These are phyloP conservation scores for Sphyrna mokarran DNA, from an alignment of 2,113 vertebrate genomes.

Conservation along the genomic window DNA sequence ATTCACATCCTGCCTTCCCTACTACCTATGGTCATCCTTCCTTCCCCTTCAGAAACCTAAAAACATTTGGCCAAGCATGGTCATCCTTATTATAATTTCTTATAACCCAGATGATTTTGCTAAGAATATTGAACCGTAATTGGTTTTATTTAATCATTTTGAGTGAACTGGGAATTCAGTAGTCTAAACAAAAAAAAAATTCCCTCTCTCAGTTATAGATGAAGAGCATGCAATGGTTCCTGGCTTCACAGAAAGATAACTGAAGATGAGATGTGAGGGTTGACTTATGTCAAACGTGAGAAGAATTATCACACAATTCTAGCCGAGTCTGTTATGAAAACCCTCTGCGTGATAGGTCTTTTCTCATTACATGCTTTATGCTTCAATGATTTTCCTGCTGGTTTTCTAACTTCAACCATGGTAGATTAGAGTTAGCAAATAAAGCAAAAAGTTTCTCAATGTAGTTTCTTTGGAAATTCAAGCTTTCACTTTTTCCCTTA, in stretches of 20 bases:
- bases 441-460: not conserved
- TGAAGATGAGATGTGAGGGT: not conserved
- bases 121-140: not conserved
- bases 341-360: not conserved
- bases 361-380: slow-evolving; percentile 14
- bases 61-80: not conserved
- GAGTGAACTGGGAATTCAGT: not conserved
- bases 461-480: slow-evolving; percentile 9
- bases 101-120: not conserved
- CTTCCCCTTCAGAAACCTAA: not conserved
- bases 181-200: not conserved
- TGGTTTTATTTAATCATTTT: not conserved
- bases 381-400: not conserved
- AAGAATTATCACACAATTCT: not conserved
- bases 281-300: not conserved
- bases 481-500: not conserved
- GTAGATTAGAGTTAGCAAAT: not conserved
- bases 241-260: not conserved
- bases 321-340: not conserved
- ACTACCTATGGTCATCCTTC: not conserved
- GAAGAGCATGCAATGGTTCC: not conserved
- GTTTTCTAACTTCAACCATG: not conserved
- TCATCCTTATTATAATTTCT: not conserved
- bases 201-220: too few species aligned
- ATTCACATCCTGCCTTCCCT: too few species aligned